phyloP scores from a whole-genome alignment of 2,888 invertebrate species.

The Gymnocheta viridis region DNA sequence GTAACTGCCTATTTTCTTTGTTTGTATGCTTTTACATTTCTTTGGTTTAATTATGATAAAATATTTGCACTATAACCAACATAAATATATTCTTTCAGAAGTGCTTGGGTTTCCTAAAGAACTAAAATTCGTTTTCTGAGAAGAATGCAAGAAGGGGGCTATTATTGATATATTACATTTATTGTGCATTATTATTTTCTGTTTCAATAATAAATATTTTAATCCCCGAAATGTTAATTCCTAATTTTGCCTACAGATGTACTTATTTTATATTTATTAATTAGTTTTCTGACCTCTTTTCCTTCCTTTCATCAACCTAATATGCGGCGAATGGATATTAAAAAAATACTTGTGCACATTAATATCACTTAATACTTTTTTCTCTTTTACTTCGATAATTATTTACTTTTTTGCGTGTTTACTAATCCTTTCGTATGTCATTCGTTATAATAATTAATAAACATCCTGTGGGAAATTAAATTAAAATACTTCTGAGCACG shows the following conservation, averaged over 20 bases:
- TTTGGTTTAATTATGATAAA: too few relatives aligned
- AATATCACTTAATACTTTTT: neutral
- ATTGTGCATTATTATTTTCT: too few relatives aligned
- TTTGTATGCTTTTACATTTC: too few relatives aligned
- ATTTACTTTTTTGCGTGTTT: slow-evolving; percentile 43
- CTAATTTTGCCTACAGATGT: neutral
- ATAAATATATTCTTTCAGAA: too few relatives aligned
- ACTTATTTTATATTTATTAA: neutral
- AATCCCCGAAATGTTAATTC: neutral
- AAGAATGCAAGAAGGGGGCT: too few relatives aligned
- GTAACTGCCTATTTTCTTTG: too few relatives aligned
- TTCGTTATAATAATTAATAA: slow-evolving; percentile 41
- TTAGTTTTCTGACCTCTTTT: neutral
- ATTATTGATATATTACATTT: too few relatives aligned
- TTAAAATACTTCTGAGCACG: slow-evolving; percentile 22
- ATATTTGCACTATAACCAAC: too few relatives aligned
- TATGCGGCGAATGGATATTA: neutral
- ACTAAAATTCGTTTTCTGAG: too few relatives aligned
- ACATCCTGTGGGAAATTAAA: slow-evolving; percentile 56
- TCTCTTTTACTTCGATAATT: neutral
- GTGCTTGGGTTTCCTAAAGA: too few relatives aligned
- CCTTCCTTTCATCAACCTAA: neutral
- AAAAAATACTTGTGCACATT: neutral
- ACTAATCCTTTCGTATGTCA: slow-evolving; percentile 51
- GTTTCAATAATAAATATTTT: neutral